Evolutionary conservation across 2,113 vertebrate genomes (phyloP).

Genomic region (Lophochroa leadbeateri): DNA sequence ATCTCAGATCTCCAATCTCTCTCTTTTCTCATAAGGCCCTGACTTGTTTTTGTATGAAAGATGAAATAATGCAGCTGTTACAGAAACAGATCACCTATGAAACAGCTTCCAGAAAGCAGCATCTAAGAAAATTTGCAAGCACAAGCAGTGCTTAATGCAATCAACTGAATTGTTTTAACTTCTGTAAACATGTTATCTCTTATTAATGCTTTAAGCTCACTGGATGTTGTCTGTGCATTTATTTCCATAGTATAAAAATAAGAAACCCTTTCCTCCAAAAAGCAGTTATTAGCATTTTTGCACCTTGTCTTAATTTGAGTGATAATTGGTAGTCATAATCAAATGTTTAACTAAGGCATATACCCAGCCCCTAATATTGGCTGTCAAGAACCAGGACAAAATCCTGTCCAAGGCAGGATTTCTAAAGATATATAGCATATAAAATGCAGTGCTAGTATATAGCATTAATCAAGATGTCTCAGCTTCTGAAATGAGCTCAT

Average conservation of each 20-base stretch:
- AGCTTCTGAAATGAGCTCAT: conserved; percentile 26
- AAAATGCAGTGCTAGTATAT: not conserved
- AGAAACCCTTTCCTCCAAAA: not conserved
- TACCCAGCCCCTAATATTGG: not conserved
- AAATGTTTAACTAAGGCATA: not conserved
- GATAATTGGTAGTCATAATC: not conserved
- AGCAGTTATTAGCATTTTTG: not conserved
- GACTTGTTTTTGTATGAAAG: not conserved
- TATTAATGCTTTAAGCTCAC: not conserved
- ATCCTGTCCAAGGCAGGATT: not conserved
- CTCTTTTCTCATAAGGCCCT: not conserved
- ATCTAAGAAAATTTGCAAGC: not conserved
- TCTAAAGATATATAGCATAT: not conserved
- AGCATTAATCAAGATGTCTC: conserved; percentile 18
- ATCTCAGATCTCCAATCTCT: not conserved
- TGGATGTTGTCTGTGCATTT: not conserved
- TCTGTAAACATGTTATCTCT: not conserved
- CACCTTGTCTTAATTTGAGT: not conserved
- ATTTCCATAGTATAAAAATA: not conserved
- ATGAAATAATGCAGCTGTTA: not conserved
- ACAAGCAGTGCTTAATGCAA: not conserved
- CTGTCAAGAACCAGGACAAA: not conserved
- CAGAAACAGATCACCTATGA: not conserved
- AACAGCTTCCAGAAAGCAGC: not conserved
- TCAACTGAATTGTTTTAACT: not conserved